These are phyloP conservation scores for Bombus breviceps DNA, from an alignment of 1,140 invertebrate genomes.

Conservation along the genomic window DNA sequence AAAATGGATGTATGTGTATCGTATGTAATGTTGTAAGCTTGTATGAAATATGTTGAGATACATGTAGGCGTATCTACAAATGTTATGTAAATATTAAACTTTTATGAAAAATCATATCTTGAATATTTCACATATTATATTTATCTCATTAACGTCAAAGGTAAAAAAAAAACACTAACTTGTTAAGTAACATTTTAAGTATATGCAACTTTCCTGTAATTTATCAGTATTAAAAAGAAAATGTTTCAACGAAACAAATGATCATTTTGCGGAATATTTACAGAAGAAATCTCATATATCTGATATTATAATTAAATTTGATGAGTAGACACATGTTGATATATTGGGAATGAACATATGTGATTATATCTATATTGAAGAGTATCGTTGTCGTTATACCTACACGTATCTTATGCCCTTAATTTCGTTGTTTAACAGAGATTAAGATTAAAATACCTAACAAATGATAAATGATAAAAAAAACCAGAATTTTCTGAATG, in stretches of 20 bases:
- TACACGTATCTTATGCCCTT: conserved; percentile 44
- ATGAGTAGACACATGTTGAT: background rate
- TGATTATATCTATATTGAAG: background rate
- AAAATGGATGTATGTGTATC: conserved; percentile 49
- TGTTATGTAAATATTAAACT: conserved; percentile 30
- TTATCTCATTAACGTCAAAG: conserved; percentile 12
- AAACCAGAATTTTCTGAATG: conserved; percentile 49
- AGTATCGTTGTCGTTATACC: conserved; percentile 43
- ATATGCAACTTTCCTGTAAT: background rate
- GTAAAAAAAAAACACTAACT: background rate
- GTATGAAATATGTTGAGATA: conserved; percentile 36
- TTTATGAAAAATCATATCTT: conserved; percentile 38
- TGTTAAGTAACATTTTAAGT: background rate
- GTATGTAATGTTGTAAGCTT: conserved; percentile 52
- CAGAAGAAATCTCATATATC: conserved; percentile 1
- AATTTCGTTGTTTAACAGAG: conserved; percentile 44
- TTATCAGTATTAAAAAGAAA: conserved; percentile 35
- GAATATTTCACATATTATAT: conserved; percentile 17
- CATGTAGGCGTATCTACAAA: conserved; percentile 51
- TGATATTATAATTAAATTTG: background rate
- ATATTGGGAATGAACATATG: background rate
- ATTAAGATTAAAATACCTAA: conserved; percentile 53
- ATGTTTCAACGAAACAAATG: background rate
- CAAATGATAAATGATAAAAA: conserved; percentile 32
- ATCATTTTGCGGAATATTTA: background rate